These are phyloP conservation scores for Actinemys pallida DNA, from an alignment of 2,113 vertebrate species.

Conservation along the genomic window DNA sequence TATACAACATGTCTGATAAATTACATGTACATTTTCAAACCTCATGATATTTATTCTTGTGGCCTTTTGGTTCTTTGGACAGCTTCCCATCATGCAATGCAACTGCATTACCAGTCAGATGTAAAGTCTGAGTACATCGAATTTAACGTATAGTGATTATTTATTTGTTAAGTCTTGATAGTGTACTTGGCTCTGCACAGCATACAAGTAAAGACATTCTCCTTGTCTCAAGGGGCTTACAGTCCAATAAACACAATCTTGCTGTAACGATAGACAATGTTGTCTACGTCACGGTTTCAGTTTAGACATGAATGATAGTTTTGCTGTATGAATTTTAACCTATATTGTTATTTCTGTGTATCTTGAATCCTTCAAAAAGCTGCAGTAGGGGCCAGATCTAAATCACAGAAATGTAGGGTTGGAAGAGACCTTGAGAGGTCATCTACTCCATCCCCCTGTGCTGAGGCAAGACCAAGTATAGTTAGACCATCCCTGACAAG, in stretches of 20 bases:
- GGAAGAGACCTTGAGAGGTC: not conserved
- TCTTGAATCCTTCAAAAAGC: not conserved
- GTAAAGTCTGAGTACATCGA: not conserved
- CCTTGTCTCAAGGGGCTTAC: not conserved
- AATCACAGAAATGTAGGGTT: not conserved
- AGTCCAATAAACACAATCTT: not conserved
- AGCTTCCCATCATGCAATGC: not conserved
- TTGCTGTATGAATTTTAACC: not conserved
- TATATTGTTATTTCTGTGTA: not conserved
- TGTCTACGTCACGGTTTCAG: not conserved
- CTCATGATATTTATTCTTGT: not conserved
- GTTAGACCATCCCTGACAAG: not conserved
- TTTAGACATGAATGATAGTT: not conserved
- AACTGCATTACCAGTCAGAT: not conserved
- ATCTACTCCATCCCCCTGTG: not conserved
- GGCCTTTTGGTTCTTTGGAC: not conserved
- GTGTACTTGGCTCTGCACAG: not conserved
- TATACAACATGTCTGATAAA: not conserved
- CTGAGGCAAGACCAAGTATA: not conserved
- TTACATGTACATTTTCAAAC: not conserved
- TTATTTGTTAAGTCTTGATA: not conserved
- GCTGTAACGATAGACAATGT: not conserved
- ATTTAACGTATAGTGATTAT: not conserved
- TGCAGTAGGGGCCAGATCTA: not conserved
- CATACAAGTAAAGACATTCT: not conserved